phyloP scores from a whole-genome alignment of 2,888 invertebrate genomes.

The Actias luna region DNA sequence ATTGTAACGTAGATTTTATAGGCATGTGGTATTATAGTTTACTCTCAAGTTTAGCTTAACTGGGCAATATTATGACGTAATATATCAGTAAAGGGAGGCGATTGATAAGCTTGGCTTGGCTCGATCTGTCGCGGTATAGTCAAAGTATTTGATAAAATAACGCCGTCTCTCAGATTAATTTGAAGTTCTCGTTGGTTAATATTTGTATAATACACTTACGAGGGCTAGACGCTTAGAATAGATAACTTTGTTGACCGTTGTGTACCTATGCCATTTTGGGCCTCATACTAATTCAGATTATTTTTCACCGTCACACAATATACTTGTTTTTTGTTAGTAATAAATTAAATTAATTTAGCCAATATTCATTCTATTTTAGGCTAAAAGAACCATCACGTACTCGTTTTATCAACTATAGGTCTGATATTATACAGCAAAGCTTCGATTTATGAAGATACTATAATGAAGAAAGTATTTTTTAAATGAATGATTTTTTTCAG shows the following conservation, averaged over 20 bases:
- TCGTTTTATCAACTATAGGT: too few species aligned
- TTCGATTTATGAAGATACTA: too few species aligned
- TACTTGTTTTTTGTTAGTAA: too few species aligned
- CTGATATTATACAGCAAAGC: too few species aligned
- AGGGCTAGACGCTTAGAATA: not conserved
- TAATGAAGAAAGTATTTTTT: too few species aligned
- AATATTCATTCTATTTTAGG: too few species aligned
- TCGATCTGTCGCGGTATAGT: not conserved
- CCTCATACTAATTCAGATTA: not conserved
- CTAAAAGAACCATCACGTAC: too few species aligned
- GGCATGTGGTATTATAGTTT: not conserved
- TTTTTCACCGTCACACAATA: not conserved
- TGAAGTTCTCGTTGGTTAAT: not conserved
- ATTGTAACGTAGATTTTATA: not conserved
- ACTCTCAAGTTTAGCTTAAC: not conserved
- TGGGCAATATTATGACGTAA: not conserved
- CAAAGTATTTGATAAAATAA: not conserved
- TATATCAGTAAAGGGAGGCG: not conserved
- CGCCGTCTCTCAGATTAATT: not conserved
- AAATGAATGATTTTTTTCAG: not conserved
- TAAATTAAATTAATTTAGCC: too few species aligned
- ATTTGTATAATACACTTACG: not conserved
- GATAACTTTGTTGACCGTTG: not conserved
- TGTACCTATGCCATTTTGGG: not conserved
- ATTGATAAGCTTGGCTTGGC: not conserved